A percentile compares a stretch with the other conserved stretches of the same genome.
Evolutionary conservation across 1,140 invertebrate genomes (phyloP).

Genomic region (Drosophila biarmipes): DNA sequence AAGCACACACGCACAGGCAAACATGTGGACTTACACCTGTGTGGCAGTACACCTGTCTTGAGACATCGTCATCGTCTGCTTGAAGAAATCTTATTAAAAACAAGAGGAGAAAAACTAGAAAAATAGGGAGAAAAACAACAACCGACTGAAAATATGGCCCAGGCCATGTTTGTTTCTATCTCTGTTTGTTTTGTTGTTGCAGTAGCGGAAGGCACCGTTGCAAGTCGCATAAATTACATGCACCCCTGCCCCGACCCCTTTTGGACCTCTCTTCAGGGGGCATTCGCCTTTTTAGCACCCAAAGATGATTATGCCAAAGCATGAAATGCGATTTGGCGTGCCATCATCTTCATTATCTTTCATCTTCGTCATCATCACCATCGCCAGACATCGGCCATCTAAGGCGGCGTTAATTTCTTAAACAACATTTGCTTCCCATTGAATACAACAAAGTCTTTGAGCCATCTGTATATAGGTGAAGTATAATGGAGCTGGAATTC

Average conservation of each 20-base stretch:
- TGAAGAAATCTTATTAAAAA: slow-evolving; percentile 80
- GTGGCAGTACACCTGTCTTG: slow-evolving; percentile 69
- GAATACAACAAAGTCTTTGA: slow-evolving; percentile 22
- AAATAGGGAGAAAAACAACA: slow-evolving; percentile 26
- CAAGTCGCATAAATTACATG: slow-evolving; percentile 79
- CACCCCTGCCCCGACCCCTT: not conserved
- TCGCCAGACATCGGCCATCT: slow-evolving; percentile 36
- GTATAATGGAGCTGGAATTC: slow-evolving; percentile 47
- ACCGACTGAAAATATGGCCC: slow-evolving; percentile 64
- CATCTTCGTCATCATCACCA: slow-evolving; percentile 39
- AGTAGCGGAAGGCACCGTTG: slow-evolving; percentile 78
- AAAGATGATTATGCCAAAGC: slow-evolving; percentile 62
- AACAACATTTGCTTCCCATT: slow-evolving; percentile 47
- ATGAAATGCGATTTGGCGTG: slow-evolving; percentile 71
- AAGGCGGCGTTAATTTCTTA: slow-evolving; percentile 60
- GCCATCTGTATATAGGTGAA: slow-evolving; percentile 49
- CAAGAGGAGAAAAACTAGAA: slow-evolving; percentile 41
- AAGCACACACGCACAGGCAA: slow-evolving; percentile 33
- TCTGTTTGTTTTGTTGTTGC: slow-evolving; percentile 51
- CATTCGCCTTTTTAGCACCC: slow-evolving; percentile 79
- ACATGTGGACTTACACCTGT: slow-evolving; percentile 42
- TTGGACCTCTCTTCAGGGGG: slow-evolving; percentile 45
- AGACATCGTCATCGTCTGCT: slow-evolving; percentile 76
- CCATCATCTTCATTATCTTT: slow-evolving; percentile 49
- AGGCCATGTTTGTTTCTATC: slow-evolving; percentile 61